phyloP scores from a whole-genome alignment of 2,113 vertebrate species.

The Panthera tigris region DNA sequence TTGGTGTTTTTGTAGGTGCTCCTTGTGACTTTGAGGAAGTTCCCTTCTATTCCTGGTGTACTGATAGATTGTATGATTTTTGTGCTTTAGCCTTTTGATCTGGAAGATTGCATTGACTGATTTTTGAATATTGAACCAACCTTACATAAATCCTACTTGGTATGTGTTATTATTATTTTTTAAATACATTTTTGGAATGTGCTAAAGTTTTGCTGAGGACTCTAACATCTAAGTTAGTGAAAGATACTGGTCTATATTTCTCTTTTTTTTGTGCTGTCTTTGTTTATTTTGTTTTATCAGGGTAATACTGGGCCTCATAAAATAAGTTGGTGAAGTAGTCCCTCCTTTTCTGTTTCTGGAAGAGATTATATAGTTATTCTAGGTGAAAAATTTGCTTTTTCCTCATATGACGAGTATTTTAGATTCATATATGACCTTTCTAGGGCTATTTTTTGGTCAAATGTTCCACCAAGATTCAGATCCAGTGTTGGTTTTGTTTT shows the following conservation, averaged over 20 bases:
- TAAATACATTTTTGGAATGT: not conserved
- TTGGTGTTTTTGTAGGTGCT: not conserved
- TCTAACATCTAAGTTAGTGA: not conserved
- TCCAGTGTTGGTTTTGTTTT: not conserved
- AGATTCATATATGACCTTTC: conserved; percentile 10
- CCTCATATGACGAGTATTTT: not conserved
- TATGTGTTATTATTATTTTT: not conserved
- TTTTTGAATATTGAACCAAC: conserved; percentile 8
- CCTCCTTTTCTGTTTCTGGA: conserved; percentile 2
- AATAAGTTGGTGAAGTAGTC: conserved; percentile 14
- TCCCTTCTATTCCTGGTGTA: not conserved
- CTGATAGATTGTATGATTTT: not conserved
- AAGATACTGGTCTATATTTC: not conserved
- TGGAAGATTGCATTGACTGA: not conserved
- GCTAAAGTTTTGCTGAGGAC: conserved; percentile 39
- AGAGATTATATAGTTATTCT: not conserved
- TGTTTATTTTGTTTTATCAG: not conserved
- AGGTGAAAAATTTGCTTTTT: conserved; percentile 27
- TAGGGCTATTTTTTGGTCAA: not conserved
- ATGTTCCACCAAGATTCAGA: not conserved
- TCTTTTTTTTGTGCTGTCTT: not conserved
- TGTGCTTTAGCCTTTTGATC: not conserved
- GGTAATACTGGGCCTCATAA: not conserved
- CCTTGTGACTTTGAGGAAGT: not conserved
- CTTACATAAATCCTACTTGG: not conserved